Percentiles rank a stretch among this genome's conserved stretches.
Evolutionary conservation across 2,797 vertebrate species (phyloP).

Genomic region (Notolabrus celidotus): DNA sequence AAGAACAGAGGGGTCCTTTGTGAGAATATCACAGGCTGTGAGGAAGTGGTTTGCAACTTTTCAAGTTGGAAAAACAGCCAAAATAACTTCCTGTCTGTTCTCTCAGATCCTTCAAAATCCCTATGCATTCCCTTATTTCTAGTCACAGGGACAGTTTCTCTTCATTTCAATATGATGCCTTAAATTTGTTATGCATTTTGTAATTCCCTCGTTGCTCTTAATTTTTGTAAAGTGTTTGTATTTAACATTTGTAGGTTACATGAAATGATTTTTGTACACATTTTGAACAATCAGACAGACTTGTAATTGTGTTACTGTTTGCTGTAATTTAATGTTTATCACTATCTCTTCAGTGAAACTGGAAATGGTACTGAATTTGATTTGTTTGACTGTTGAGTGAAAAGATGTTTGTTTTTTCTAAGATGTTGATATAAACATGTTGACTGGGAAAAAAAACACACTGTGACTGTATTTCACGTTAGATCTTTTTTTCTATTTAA

Average conservation of each 20-base stretch:
- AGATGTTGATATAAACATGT: slow-evolving; percentile 24
- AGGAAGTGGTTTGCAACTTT: slow-evolving; percentile 21
- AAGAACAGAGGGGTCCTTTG: not conserved
- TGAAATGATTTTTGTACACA: slow-evolving; percentile 45
- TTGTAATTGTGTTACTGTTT: slow-evolving; percentile 21
- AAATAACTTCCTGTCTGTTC: slow-evolving; percentile 16
- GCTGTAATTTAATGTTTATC: slow-evolving; percentile 28
- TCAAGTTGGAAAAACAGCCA: slow-evolving; percentile 18
- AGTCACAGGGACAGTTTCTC: slow-evolving; percentile 35
- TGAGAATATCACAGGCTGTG: slow-evolving; percentile 9
- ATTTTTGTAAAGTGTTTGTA: slow-evolving; percentile 59
- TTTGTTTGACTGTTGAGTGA: slow-evolving; percentile 21
- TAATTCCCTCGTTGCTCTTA: slow-evolving; percentile 24
- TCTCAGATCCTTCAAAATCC: slow-evolving; percentile 43
- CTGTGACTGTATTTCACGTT: slow-evolving; percentile 53
- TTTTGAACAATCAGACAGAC: slow-evolving; percentile 54
- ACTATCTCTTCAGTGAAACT: slow-evolving; percentile 31
- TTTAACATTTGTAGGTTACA: slow-evolving; percentile 50
- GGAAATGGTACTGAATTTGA: slow-evolving; percentile 32
- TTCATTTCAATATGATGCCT: slow-evolving; percentile 51
- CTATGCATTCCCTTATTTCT: slow-evolving; percentile 68
- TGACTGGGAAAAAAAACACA: slow-evolving; percentile 39
- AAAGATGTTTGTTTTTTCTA: not conserved
- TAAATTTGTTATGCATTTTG: slow-evolving; percentile 44
- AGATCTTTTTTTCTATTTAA: slow-evolving; percentile 30